phyloP scores from a whole-genome alignment of 2,888 invertebrate genomes.

The Hydraecia micacea region DNA sequence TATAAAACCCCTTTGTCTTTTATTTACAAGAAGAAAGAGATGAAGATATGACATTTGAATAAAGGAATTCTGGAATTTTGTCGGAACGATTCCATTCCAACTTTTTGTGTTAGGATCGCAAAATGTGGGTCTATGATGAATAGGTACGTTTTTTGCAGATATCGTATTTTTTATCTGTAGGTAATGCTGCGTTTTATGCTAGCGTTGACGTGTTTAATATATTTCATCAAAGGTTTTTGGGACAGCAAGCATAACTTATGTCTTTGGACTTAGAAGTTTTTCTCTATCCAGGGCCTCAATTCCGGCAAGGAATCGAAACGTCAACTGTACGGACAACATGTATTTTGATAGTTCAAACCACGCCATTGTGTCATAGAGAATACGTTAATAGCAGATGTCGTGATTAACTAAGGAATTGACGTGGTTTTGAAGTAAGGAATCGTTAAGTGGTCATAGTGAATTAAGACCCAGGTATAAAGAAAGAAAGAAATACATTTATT shows the following conservation, averaged over 20 bases:
- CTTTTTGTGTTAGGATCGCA: conserved; percentile 54
- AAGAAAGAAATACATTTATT: too few relatives aligned
- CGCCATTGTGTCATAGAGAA: too few relatives aligned
- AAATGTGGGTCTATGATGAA: conserved; percentile 53
- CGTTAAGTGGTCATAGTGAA: too few relatives aligned
- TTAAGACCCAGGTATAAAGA: not conserved
- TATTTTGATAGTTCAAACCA: too few relatives aligned
- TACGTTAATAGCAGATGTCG: too few relatives aligned
- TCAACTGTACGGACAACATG: too few relatives aligned
- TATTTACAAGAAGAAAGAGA: conserved; percentile 75
- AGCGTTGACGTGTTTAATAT: conserved; percentile 34
- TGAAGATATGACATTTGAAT: conserved; percentile 76
- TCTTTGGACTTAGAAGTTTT: not conserved
- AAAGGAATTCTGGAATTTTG: conserved; percentile 68
- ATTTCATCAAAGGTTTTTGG: conserved; percentile 1
- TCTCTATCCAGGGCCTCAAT: not conserved
- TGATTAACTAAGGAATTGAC: too few relatives aligned
- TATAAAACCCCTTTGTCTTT: conserved; percentile 73
- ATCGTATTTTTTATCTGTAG: conserved; percentile 34
- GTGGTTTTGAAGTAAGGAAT: not conserved
- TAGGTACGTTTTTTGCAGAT: conserved; percentile 40
- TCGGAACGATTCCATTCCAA: conserved; percentile 66
- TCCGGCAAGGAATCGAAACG: too few relatives aligned
- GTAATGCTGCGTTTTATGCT: conserved; percentile 34
- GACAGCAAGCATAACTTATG: conserved; percentile 5